Conservation (phyloP, 2,113 vertebrate species). For the Daubentonia madagascariensis region DNA sequence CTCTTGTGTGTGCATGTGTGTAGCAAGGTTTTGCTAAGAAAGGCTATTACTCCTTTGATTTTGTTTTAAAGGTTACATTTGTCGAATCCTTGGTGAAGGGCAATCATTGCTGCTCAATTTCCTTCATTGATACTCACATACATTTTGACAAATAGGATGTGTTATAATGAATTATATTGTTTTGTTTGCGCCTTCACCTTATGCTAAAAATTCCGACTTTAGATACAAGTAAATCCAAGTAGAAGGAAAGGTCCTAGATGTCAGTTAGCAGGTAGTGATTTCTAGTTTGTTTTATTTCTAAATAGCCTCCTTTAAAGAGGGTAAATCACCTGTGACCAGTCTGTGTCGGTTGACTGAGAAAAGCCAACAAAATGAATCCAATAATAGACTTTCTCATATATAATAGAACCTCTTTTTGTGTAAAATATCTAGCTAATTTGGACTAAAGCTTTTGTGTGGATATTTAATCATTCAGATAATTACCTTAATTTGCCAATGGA, state of each 20-base stretch:
- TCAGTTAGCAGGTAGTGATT: not conserved
- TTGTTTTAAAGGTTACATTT: conserved; percentile 2
- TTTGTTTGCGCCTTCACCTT: not conserved
- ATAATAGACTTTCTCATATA: conserved; percentile 16
- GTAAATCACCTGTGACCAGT: not conserved
- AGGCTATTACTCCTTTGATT: not conserved
- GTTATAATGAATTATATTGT: not conserved
- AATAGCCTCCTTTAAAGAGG: not conserved
- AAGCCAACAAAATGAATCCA: not conserved
- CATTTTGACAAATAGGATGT: not conserved
- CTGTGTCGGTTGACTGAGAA: not conserved
- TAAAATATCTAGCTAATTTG: conserved; percentile 60
- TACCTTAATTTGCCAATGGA: conserved; percentile 60
- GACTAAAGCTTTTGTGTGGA: conserved; percentile 35
- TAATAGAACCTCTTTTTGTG: conserved; percentile 22
- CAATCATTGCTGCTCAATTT: not conserved
- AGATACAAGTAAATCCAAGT: not conserved
- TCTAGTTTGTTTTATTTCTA: conserved; percentile 43
- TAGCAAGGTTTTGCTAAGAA: not conserved
- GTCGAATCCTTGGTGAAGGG: not conserved
- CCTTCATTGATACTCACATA: not conserved
- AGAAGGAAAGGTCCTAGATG: not conserved
- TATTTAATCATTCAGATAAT: conserved; percentile 71
- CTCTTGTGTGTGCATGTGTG: not conserved
- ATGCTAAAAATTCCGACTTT: not conserved